Evolutionary conservation across 1,140 invertebrate genomes (phyloP).

Genomic region (Tribolium castaneum): DNA sequence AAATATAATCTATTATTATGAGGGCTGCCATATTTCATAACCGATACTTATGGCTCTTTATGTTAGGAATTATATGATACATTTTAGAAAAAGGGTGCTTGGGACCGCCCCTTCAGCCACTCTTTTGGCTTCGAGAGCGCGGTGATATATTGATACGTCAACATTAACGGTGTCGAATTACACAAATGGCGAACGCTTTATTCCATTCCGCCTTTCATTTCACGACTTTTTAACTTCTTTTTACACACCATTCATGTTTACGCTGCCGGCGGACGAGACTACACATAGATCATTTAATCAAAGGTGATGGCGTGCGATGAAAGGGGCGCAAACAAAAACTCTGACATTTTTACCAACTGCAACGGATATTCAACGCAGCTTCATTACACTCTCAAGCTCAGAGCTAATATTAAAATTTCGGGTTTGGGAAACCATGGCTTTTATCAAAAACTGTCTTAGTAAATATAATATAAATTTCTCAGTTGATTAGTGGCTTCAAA

Average conservation of each 20-base stretch:
- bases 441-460: no score
- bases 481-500: no score
- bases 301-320: not conserved
- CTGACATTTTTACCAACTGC: not conserved
- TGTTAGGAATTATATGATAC: constrained; percentile 47
- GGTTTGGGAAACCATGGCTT: no score
- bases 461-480: no score
- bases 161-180: constrained; percentile 41
- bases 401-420: no score
- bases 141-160: constrained; percentile 40
- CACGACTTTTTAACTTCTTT: constrained; percentile 3
- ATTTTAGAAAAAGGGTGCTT: constrained; percentile 21
- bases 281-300: constrained; percentile 4
- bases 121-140: not conserved
- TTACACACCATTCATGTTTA: constrained; percentile 16
- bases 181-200: constrained; percentile 39
- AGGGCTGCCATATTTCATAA: constrained; percentile 51
- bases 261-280: not conserved
- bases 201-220: constrained; percentile 14
- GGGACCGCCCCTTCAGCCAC: constrained; percentile 14
- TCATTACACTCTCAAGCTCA: no score
- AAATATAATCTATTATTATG: constrained; percentile 50
- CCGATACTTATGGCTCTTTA: constrained; percentile 49
- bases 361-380: no score
- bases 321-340: constrained; percentile 8